phyloP scores from a whole-genome alignment of 2,888 invertebrate genomes.

The Busseola fusca region DNA sequence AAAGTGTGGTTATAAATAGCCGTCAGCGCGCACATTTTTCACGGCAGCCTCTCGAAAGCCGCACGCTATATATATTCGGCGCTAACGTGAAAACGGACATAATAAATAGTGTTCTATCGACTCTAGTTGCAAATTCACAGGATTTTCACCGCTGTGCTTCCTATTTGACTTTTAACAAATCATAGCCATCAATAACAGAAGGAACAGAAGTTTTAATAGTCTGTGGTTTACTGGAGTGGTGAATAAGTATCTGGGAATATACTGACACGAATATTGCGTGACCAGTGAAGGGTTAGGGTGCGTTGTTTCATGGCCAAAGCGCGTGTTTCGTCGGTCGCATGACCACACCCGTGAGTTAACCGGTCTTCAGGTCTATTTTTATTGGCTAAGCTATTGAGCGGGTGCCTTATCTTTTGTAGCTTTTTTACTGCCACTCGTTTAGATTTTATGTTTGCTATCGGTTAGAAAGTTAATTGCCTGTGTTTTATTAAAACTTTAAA shows the following conservation, averaged over 20 bases:
- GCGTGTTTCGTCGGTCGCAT: slow-evolving; percentile 50
- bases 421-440: slow-evolving; percentile 42
- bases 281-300: slow-evolving; percentile 66
- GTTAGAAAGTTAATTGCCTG: slow-evolving; percentile 24
- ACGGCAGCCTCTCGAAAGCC: slow-evolving; percentile 40
- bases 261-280: slow-evolving; percentile 63
- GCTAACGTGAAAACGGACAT: slow-evolving; percentile 58
- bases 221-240: slow-evolving; percentile 40
- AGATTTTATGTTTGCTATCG: slow-evolving; percentile 36
- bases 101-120: slow-evolving; percentile 61
- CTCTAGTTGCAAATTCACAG: slow-evolving; percentile 47
- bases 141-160: slow-evolving; percentile 44
- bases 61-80: slow-evolving; percentile 35
- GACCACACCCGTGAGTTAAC: slow-evolving; percentile 57
- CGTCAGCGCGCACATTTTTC: slow-evolving; percentile 60
- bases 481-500: slow-evolving; percentile 3
- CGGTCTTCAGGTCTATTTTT: slow-evolving; percentile 46
- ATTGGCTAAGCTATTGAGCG: slow-evolving; percentile 31
- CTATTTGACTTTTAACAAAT: slow-evolving; percentile 54
- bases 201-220: slow-evolving; percentile 37
- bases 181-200: slow-evolving; percentile 37
- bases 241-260: slow-evolving; percentile 55
- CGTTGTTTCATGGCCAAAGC: slow-evolving; percentile 66
- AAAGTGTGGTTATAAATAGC: slow-evolving; percentile 58
- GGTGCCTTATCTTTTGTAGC: slow-evolving; percentile 40